Evolutionary conservation across 2,797 vertebrate species (phyloP).

Genomic region (Cyclura pinguis): DNA sequence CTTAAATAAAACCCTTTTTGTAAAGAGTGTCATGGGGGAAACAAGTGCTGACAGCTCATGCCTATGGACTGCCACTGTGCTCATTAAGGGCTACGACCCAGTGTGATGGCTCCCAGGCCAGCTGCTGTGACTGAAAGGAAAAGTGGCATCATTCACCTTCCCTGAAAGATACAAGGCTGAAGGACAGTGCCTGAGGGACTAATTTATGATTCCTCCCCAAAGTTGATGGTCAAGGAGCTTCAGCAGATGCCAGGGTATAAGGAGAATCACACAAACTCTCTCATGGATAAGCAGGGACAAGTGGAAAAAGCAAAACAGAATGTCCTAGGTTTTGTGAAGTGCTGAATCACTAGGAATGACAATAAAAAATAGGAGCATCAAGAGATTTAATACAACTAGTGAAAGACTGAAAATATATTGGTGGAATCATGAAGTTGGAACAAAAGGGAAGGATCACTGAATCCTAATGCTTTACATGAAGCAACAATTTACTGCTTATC

Average conservation of each 20-base stretch:
- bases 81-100: conserved; percentile 51
- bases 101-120: conserved; percentile 30
- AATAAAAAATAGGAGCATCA: conserved; percentile 13
- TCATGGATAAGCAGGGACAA: conserved; percentile 8
- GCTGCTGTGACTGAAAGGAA: conserved; percentile 36
- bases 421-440: neutral
- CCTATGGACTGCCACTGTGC: neutral
- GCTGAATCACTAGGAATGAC: conserved; percentile 19
- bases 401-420: conserved; percentile 4
- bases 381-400: conserved; percentile 22
- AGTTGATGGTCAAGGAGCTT: conserved; percentile 37
- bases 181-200: conserved; percentile 37
- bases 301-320: neutral
- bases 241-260: conserved; percentile 32
- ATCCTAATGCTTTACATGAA: neutral
- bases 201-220: neutral
- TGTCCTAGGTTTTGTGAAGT: conserved; percentile 25
- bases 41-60: conserved; percentile 43
- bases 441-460: neutral
- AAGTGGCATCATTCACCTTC: conserved; percentile 37
- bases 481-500: neutral
- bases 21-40: conserved; percentile 56
- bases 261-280: neutral
- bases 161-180: conserved; percentile 9
- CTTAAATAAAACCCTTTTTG: conserved; percentile 42